Evolutionary conservation across 2,888 invertebrate genomes (phyloP), one percentile per base, ranked within the genome.

Genomic region (Oxycera nigricornis): DNA sequence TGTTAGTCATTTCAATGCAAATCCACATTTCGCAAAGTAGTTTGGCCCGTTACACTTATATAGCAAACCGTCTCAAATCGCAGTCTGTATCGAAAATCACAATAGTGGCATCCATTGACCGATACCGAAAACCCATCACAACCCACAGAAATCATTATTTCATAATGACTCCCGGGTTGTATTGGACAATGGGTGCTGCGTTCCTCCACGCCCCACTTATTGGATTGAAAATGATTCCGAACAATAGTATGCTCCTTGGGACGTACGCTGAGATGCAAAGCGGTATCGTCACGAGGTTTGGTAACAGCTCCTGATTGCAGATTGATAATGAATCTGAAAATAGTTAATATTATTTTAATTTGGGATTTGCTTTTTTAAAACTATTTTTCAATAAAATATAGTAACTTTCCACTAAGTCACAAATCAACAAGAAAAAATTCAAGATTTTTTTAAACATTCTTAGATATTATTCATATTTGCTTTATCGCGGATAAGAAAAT

Each of bases 81-180:
- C 1, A 65, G 11, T 35, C 70, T 52, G 35, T 70, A 70, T 17
- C 55, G 52, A 31, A 70, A 70, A 30, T 52, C 52, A 35, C 70
- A 70, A 20, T 70, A 70, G 31, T 70, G 70, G 7, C 3, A 20
- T 35, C 70, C 70, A 52, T 70, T 70, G 31, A 70, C 70, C 9
- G 31, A 70, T 14, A 70, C 22, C 11, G 35, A 20, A 22, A 55
- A 70, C 11, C 31, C 26, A 31, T 70, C 70, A 35, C 31, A 24
- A 11, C 70, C 46, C 17, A 70, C 31, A 31, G 30, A n/a, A 17
- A 70, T 55, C 1, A 14, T 31, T 22, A 70, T 52, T 14, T 70
- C 70, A n/a, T 70, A 70, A 6, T 17, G n/a, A 0, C 22, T 17
- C 20, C 70, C 70, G 2, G n/a, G 55, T 3, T 31, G 0, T 20